Base-by-base conservation (phyloP, 1,140 invertebrate species). In the Lysiphlebus fabarum region DNA sequence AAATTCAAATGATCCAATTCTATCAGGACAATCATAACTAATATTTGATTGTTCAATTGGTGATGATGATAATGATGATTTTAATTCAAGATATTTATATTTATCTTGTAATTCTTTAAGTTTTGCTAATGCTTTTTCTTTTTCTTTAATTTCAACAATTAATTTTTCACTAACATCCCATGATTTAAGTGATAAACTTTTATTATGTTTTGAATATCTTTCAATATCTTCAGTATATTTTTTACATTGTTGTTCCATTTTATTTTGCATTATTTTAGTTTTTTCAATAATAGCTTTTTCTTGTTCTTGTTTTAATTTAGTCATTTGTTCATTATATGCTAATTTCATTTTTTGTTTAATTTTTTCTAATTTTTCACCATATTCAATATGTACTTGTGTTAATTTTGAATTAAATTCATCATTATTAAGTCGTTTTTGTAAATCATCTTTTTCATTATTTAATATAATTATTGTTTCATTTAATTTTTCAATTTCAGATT, bases 151-250 rank as follows among this genome's bases (percentile, higher is more conserved):
- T 66, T 83, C 80, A 59, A 78, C 73, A 5, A 85, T 68, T 42
- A 84, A 77, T 61, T 82, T 84, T 63, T 86, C 84, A 2, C 84
- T 83, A 0, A 85, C 76, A 33, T 74, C 79, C 84, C 84, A 85
- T 36, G 83, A 71, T 62, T 84, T 82, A 0, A 77, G 79, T 5
- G 77, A 82, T 26, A 85, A 65, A 5, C 71, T 74, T 38, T 76
- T 73, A 11, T 84, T 80, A 62, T 86, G 83, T 5, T 78, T 69
- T 67, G 84, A 82, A 56, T 85, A 85, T n/a, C 75, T 82, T 5
- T 69, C 71, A 42, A 83, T 79, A 58, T 83, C 82, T 56, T 82
- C 80, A 7, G 76, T 70, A 54, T 84, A 73, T 51, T 81, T 83
- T 3, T 76, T 76, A 42, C 78, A 80, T 14, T 82, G 75, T 8